These are phyloP conservation scores for Monomorium pharaonis DNA, from an alignment of 1,140 invertebrate genomes.

Conservation along the genomic window DNA sequence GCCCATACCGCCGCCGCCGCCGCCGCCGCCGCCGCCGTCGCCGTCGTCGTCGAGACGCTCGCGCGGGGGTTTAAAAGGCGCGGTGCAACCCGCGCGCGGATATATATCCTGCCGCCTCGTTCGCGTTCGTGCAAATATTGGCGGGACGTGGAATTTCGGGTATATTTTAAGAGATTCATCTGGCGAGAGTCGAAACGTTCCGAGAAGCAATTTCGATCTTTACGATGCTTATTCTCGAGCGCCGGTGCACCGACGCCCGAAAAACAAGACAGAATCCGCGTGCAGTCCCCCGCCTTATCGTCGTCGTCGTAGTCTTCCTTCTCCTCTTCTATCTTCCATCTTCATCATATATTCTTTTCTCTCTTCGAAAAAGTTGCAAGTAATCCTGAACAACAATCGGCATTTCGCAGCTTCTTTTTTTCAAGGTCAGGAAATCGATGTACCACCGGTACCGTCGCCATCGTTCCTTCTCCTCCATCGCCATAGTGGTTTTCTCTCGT, in stretches of 20 bases:
- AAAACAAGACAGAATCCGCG: constrained; percentile 66
- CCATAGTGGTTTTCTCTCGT: neutral
- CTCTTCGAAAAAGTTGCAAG: constrained; percentile 42
- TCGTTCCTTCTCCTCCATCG: constrained; percentile 33
- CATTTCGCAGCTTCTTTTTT: constrained; percentile 60
- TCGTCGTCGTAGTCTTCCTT: neutral
- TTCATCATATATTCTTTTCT: neutral
- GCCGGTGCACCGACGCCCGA: constrained; percentile 50
- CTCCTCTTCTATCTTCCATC: neutral
- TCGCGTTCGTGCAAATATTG: constrained; percentile 73
- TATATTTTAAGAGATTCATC: constrained; percentile 80
- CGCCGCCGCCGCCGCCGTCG: too few relatives aligned
- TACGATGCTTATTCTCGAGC: constrained; percentile 80
- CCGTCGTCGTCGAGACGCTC: neutral
- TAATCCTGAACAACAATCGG: constrained; percentile 52
- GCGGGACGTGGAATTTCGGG: constrained; percentile 72
- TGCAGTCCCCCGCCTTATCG: constrained; percentile 23
- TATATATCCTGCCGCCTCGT: constrained; percentile 62
- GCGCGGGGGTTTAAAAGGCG: constrained; percentile 22
- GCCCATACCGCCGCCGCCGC: constrained; percentile 25
- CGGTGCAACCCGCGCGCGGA: constrained; percentile 50
- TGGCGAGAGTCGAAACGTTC: constrained; percentile 73
- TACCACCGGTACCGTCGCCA: constrained; percentile 4
- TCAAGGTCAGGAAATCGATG: constrained; percentile 62
- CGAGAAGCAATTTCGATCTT: constrained; percentile 81